Conservation (phyloP, 2,797 vertebrate genomes). For the Pitangus sulphuratus region DNA sequence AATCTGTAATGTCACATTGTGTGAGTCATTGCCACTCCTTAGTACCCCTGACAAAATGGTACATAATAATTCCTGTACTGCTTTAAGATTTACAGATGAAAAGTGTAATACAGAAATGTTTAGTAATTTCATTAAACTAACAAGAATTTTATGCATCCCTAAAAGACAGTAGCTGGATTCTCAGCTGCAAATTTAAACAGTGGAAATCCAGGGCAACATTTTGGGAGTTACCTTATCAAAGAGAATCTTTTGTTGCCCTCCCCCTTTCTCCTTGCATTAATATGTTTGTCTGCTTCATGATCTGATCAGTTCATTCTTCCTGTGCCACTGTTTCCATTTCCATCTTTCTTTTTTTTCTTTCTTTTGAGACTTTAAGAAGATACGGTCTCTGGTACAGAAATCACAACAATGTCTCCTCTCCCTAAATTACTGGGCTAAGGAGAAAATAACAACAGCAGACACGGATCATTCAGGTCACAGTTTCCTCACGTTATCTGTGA, state of each 20-base stretch:
- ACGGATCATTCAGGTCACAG: neutral
- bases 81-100: neutral
- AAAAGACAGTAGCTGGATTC: neutral
- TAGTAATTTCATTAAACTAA: neutral
- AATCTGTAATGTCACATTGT: neutral
- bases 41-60: neutral
- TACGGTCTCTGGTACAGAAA: neutral
- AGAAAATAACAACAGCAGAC: neutral
- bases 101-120: neutral
- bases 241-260: neutral
- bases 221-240: neutral
- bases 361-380: neutral
- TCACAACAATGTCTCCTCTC: neutral
- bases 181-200: neutral
- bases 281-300: neutral
- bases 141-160: neutral
- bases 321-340: neutral
- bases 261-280: accelerated
- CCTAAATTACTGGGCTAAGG: neutral
- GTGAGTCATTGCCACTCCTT: neutral
- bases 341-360: neutral
- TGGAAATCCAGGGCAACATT: neutral
- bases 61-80: neutral
- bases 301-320: neutral
- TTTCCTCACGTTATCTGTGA: neutral